Conservation (phyloP, 2,113 vertebrate species). For the Hassar affinis region DNA sequence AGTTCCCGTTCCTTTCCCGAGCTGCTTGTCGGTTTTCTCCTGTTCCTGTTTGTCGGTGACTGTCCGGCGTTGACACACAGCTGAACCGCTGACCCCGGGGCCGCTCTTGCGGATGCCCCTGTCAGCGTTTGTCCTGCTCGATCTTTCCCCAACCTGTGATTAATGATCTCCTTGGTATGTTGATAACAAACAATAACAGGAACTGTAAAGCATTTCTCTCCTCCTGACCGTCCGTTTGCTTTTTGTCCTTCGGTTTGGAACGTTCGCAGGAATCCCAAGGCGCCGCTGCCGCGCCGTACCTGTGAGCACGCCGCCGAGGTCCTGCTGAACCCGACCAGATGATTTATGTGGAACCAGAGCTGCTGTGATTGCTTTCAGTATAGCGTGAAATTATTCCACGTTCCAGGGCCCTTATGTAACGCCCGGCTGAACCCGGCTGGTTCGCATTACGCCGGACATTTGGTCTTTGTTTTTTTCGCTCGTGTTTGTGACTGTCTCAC, state of each 20-base stretch:
- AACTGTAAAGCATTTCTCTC: conserved; percentile 72
- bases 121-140: conserved; percentile 64
- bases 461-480: conserved; percentile 38
- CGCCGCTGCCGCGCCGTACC: conserved; percentile 28
- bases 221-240: conserved; percentile 56
- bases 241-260: conserved; percentile 63
- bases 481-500: conserved; percentile 3
- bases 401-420: not conserved
- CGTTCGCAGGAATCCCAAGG: conserved; percentile 46
- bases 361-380: conserved; percentile 20
- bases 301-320: conserved; percentile 8
- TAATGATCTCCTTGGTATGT: conserved; percentile 62
- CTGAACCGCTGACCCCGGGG: conserved; percentile 62
- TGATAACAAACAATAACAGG: conserved; percentile 78
- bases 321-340: not conserved
- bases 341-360: not conserved
- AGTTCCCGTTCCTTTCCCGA: conserved; percentile 4
- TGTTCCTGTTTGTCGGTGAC: conserved; percentile 68
- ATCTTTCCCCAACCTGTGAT: conserved; percentile 65
- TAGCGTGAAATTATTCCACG: conserved; percentile 14
- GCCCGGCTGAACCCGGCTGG: conserved; percentile 7
- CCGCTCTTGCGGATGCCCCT: conserved; percentile 61
- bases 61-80: conserved; percentile 50
- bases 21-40: conserved; percentile 33
- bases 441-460: conserved; percentile 28